phyloP scores from a whole-genome alignment of 2,113 vertebrate species.

The Edolisoma coerulescens region DNA sequence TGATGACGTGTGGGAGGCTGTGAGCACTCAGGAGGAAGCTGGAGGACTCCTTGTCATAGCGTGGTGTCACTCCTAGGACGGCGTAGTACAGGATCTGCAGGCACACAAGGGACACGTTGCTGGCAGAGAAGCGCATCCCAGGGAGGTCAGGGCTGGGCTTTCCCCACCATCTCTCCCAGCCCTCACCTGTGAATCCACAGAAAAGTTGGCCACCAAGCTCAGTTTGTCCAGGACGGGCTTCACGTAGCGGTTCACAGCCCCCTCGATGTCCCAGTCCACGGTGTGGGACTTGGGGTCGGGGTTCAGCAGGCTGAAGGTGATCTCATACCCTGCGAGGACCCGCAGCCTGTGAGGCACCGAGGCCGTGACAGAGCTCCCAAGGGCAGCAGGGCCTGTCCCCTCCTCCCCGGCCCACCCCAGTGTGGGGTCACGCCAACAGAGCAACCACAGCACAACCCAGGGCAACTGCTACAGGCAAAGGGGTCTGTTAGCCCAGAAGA shows the following conservation, averaged over 20 bases:
- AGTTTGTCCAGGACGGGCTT: slow-evolving; percentile 87
- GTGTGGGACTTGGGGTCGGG: slow-evolving; percentile 90
- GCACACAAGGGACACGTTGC: not conserved
- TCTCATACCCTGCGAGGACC: slow-evolving; percentile 83
- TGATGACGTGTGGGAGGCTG: slow-evolving; percentile 94
- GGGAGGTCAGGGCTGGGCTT: not conserved
- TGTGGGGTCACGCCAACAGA: fast-evolving
- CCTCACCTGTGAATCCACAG: slow-evolving; percentile 92
- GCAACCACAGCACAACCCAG: fast-evolving
- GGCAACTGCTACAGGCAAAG: not conserved
- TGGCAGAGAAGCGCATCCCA: fast-evolving
- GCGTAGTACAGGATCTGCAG: slow-evolving; percentile 89
- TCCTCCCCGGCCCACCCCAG: not conserved
- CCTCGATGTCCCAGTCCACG: slow-evolving; percentile 90
- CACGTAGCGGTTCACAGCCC: slow-evolving; percentile 80
- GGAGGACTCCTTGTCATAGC: slow-evolving; percentile 80
- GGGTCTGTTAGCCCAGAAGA: not conserved
- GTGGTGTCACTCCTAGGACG: slow-evolving; percentile 87
- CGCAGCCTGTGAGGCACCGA: not conserved
- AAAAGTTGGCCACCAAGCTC: slow-evolving; percentile 86
- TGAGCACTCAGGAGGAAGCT: slow-evolving; percentile 84
- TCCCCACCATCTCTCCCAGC: not conserved
- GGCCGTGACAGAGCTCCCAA: not conserved
- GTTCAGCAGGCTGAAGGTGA: slow-evolving; percentile 95
- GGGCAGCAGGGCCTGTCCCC: not conserved